phyloP scores from a whole-genome alignment of 2,113 vertebrate species.

The Ia io region DNA sequence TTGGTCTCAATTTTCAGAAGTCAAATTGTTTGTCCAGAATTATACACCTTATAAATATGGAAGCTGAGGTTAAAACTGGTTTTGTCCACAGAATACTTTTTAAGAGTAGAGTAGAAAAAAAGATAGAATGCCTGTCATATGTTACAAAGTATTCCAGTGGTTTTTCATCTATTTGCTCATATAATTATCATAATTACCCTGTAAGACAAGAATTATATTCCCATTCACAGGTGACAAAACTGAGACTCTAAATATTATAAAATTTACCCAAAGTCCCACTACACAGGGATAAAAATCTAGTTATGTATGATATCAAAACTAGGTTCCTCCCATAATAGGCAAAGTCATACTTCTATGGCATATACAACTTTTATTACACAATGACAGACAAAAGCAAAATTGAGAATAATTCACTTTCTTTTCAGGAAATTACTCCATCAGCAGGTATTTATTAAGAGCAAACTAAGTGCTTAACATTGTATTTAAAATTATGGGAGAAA shows the following conservation, averaged over 20 bases:
- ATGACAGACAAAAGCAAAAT: not conserved
- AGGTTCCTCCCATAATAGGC: not conserved
- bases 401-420: slow-evolving; percentile 15
- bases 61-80: not conserved
- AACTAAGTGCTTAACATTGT: not conserved
- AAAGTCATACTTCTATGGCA: not conserved
- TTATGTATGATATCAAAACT: not conserved
- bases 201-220: not conserved
- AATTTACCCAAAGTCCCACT: not conserved
- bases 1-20: not conserved
- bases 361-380: not conserved
- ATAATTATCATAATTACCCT: not conserved
- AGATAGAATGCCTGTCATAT: not conserved
- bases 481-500: not conserved
- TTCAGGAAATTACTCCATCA: slow-evolving; percentile 1
- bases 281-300: not conserved
- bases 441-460: not conserved
- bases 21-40: not conserved
- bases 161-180: not conserved
- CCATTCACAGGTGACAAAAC: not conserved
- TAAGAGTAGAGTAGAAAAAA: not conserved
- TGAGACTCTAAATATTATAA: not conserved
- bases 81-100: not conserved
- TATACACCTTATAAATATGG: not conserved
- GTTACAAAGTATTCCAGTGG: not conserved